Percentiles rank a stretch among this genome's conserved stretches.
These are phyloP conservation scores for Lasius platythorax DNA, from an alignment of 2,888 invertebrate genomes.

Conservation along the genomic window DNA sequence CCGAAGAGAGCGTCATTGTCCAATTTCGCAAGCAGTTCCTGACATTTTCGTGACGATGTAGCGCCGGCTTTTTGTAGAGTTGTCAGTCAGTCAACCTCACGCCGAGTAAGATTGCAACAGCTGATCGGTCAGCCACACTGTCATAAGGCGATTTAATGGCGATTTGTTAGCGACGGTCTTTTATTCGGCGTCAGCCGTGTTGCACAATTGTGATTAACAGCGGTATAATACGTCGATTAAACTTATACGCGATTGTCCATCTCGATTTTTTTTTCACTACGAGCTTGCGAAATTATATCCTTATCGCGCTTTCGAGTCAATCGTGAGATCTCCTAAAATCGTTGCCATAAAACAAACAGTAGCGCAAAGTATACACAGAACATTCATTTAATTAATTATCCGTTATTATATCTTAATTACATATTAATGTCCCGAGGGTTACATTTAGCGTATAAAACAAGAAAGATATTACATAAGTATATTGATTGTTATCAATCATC, in stretches of 20 bases:
- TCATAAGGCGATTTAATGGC: conserved; percentile 63
- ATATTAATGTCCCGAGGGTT: neutral
- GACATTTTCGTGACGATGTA: conserved; percentile 77
- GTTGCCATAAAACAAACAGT: neutral
- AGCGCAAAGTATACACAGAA: neutral
- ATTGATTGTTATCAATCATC: neutral
- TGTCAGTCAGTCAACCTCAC: conserved; percentile 74
- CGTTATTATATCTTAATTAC: neutral
- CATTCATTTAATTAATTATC: conserved; percentile 11
- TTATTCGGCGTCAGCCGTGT: conserved; percentile 64
- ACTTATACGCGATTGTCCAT: conserved; percentile 34
- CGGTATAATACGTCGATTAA: conserved; percentile 48
- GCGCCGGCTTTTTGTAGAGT: conserved; percentile 76
- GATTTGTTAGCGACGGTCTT: conserved; percentile 66
- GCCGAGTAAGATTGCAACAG: conserved; percentile 72
- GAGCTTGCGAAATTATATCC: conserved; percentile 36
- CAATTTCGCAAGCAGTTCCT: conserved; percentile 72
- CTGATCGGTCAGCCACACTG: conserved; percentile 75
- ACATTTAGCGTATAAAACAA: neutral
- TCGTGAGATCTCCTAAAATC: neutral
- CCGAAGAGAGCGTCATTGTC: conserved; percentile 51
- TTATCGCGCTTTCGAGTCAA: conserved; percentile 9
- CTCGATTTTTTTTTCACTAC: conserved; percentile 1
- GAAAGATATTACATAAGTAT: neutral
- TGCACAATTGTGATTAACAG: conserved; percentile 71